phyloP scores from a whole-genome alignment of 2,888 invertebrate genomes.

The Allygus modestus region DNA sequence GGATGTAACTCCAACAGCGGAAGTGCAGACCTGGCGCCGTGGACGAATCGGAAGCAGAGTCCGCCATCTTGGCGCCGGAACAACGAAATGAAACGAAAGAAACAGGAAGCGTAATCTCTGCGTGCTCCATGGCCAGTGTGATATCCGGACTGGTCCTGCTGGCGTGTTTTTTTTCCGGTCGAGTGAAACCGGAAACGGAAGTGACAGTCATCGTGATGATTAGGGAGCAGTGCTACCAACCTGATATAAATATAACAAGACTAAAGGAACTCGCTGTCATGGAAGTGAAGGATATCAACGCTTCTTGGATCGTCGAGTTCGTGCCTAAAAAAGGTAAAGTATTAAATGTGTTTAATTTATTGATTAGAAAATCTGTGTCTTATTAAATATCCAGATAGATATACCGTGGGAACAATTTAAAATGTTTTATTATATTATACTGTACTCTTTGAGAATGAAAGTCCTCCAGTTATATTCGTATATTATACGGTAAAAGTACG shows the following conservation, averaged over 20 bases:
- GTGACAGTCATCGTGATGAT: slow-evolving; percentile 54
- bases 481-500: too few species aligned
- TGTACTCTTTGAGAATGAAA: too few species aligned
- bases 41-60: slow-evolving; percentile 33
- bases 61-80: slow-evolving; percentile 21
- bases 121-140: slow-evolving; percentile 61
- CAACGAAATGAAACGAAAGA: slow-evolving; percentile 52
- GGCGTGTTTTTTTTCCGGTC: slow-evolving; percentile 58
- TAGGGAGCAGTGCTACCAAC: slow-evolving; percentile 49
- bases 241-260: slow-evolving; percentile 44
- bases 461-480: too few species aligned
- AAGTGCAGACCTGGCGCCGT: slow-evolving; percentile 34
- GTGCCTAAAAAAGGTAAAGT: slow-evolving; percentile 53
- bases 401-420: too few species aligned
- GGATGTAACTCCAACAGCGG: slow-evolving; percentile 11
- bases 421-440: too few species aligned
- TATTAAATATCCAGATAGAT: too few species aligned
- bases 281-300: slow-evolving; percentile 44
- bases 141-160: slow-evolving; percentile 51
- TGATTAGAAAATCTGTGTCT: not conserved
- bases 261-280: slow-evolving; percentile 41
- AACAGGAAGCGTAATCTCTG: slow-evolving; percentile 29
- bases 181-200: slow-evolving; percentile 22
- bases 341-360: too few species aligned
- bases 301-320: slow-evolving; percentile 22